Evolutionary conservation across 2,888 invertebrate genomes (phyloP).

Genomic region (Maniola hyperantus): DNA sequence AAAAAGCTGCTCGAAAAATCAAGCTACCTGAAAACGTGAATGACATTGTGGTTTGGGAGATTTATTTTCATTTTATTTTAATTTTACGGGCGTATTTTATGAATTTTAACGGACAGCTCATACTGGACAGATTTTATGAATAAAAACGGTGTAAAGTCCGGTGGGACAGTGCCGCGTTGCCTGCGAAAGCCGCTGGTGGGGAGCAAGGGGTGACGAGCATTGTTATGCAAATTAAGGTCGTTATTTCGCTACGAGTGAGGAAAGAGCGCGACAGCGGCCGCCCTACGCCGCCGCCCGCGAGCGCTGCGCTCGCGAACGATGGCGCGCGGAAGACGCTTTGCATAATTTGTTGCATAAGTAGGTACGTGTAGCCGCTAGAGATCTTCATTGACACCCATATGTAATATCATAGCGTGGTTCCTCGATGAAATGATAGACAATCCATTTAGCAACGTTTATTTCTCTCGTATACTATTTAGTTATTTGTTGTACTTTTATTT

Average conservation of each 20-base stretch:
- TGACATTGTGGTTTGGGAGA: slow-evolving; percentile 36
- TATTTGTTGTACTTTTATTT: no score
- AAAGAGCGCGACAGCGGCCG: slow-evolving; percentile 77
- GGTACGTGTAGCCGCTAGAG: slow-evolving; percentile 56
- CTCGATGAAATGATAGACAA: no score
- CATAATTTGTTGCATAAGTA: slow-evolving; percentile 81
- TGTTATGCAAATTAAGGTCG: slow-evolving; percentile 83
- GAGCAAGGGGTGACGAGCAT: slow-evolving; percentile 81
- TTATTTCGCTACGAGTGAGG: slow-evolving; percentile 81
- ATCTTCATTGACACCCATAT: slow-evolving; percentile 35
- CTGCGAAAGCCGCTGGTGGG: slow-evolving; percentile 77
- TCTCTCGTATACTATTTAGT: no score
- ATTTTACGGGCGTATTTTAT: slow-evolving; percentile 43
- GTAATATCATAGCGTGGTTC: no score
- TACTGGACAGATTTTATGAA: slow-evolving; percentile 61
- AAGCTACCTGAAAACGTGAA: slow-evolving; percentile 23
- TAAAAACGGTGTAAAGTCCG: slow-evolving; percentile 72
- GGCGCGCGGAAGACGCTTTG: slow-evolving; percentile 77
- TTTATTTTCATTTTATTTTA: slow-evolving; percentile 44
- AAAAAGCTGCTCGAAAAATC: slow-evolving; percentile 39
- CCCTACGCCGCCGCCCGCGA: slow-evolving; percentile 57
- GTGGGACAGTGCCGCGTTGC: slow-evolving; percentile 68
- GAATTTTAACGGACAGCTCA: slow-evolving; percentile 48
- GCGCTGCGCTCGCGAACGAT: slow-evolving; percentile 61
- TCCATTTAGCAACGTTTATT: no score